phyloP scores from a whole-genome alignment of 2,113 vertebrate species.

The Pluvialis apricaria region DNA sequence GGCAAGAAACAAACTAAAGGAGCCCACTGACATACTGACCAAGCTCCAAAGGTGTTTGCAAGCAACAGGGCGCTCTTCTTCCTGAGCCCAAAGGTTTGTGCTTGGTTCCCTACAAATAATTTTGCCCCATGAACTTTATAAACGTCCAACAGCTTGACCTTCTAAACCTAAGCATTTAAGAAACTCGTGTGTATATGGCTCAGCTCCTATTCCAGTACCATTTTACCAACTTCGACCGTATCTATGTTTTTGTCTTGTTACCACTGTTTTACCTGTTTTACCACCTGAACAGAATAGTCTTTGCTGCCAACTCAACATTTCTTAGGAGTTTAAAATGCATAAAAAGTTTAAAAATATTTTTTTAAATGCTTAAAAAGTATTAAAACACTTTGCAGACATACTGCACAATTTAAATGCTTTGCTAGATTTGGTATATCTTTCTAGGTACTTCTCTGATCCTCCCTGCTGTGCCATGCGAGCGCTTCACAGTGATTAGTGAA shows the following conservation, averaged over 20 bases:
- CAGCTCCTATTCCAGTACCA: background rate
- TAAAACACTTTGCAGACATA: background rate
- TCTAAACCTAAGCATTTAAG: background rate
- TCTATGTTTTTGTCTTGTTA: background rate
- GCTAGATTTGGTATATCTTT: background rate
- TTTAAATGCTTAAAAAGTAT: fast-evolving
- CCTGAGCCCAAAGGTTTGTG: background rate
- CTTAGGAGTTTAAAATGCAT: background rate
- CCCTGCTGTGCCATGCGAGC: background rate
- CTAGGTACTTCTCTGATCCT: background rate
- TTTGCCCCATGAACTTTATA: background rate
- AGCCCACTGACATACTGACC: background rate
- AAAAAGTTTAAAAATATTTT: background rate
- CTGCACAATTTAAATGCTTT: background rate
- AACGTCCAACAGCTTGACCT: background rate
- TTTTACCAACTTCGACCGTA: background rate
- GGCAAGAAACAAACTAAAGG: background rate
- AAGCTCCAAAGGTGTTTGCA: background rate
- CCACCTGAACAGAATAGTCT: background rate
- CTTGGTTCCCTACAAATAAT: background rate
- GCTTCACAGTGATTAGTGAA: background rate
- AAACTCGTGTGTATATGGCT: background rate
- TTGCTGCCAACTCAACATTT: background rate
- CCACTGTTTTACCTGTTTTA: background rate
- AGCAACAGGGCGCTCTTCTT: background rate